phyloP scores from a whole-genome alignment of 2,113 vertebrate species.

The Ochotona princeps region DNA sequence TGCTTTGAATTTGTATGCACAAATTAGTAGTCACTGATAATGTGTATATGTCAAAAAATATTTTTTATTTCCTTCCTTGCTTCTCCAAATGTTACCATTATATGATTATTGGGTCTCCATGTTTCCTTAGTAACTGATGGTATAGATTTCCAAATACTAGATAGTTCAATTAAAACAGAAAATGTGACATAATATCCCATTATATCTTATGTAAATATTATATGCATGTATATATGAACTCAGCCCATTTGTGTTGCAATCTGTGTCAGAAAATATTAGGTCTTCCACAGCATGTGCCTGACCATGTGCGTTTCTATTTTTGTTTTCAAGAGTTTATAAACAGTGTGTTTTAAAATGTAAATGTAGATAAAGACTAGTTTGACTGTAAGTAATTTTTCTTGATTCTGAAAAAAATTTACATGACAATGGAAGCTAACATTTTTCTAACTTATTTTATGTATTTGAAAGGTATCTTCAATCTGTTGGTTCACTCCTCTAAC shows the following conservation, averaged over 20 bases:
- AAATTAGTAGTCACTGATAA: background rate
- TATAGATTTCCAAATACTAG: background rate
- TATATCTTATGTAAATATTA: too few relatives aligned
- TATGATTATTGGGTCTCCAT: background rate
- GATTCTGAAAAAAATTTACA: background rate
- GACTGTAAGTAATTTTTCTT: background rate
- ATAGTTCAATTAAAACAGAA: background rate
- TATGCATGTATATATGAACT: background rate
- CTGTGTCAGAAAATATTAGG: background rate
- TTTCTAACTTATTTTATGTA: background rate
- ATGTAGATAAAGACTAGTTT: background rate
- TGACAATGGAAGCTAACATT: background rate
- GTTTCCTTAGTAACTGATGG: background rate
- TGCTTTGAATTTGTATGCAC: background rate
- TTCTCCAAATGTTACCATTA: background rate
- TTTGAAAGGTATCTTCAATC: too few relatives aligned
- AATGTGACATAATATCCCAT: too few relatives aligned
- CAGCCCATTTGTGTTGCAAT: too few relatives aligned
- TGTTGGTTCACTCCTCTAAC: too few relatives aligned
- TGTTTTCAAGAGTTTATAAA: background rate
- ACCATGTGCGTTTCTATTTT: background rate
- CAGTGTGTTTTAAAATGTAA: slow-evolving; percentile 27
- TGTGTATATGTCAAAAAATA: background rate
- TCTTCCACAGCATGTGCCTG: background rate
- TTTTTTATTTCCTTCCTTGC: background rate